Evolutionary conservation across 2,113 vertebrate species (phyloP).

Genomic region (Bubo bubo): DNA sequence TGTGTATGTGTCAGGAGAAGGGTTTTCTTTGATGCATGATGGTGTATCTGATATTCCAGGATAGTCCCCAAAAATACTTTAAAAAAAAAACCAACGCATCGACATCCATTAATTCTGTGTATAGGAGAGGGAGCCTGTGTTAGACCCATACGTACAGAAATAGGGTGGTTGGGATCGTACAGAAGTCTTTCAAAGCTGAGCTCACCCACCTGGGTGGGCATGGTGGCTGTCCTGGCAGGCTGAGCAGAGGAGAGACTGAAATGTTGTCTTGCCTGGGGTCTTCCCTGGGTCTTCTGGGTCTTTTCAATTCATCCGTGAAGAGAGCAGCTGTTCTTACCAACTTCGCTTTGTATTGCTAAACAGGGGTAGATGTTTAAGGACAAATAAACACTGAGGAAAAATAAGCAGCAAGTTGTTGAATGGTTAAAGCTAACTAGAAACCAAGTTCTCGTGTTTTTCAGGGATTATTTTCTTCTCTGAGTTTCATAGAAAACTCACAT

Average conservation of each 20-base stretch:
- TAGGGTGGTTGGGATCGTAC: not conserved
- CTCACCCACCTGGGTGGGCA: not conserved
- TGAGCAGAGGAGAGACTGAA: not conserved
- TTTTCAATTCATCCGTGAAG: not conserved
- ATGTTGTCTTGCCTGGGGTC: not conserved
- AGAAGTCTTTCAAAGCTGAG: not conserved
- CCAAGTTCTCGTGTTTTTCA: rapidly evolving
- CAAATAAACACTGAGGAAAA: not conserved
- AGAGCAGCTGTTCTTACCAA: not conserved
- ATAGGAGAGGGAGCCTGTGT: not conserved
- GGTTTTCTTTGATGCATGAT: not conserved
- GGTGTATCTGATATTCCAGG: not conserved
- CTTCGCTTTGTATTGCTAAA: not conserved
- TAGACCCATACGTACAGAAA: rapidly evolving
- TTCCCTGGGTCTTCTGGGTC: not conserved
- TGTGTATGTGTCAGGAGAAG: not conserved
- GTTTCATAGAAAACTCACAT: not conserved
- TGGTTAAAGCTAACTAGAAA: not conserved
- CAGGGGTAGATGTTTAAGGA: not conserved
- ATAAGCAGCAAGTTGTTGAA: not conserved
- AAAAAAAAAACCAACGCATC: too few relatives aligned
- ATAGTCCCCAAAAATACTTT: not conserved
- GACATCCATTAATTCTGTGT: not conserved
- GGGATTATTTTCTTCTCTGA: not conserved
- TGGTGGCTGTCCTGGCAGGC: not conserved